These are phyloP conservation scores for Sula dactylatra DNA, from an alignment of 2,113 vertebrate species.

Conservation along the genomic window DNA sequence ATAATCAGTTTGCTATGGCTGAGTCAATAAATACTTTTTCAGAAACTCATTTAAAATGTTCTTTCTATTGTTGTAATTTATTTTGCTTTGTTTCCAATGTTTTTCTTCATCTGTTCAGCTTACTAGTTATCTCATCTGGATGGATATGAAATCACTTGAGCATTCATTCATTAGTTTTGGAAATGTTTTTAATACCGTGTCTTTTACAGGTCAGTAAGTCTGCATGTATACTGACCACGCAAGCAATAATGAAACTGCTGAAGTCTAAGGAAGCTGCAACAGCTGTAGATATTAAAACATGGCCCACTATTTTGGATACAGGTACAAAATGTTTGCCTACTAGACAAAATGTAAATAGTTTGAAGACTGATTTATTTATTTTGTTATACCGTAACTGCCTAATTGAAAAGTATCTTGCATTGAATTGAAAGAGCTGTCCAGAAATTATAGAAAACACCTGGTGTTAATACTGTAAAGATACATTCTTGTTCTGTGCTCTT, in stretches of 20 bases:
- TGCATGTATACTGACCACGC: slow-evolving; percentile 91
- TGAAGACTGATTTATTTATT: background rate
- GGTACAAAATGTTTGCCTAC: slow-evolving; percentile 62
- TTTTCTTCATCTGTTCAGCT: background rate
- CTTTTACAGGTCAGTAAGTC: slow-evolving; percentile 90
- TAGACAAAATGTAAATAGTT: background rate
- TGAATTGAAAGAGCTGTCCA: background rate
- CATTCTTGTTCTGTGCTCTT: background rate
- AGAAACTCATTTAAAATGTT: background rate
- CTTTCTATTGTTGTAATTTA: background rate
- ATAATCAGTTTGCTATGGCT: background rate
- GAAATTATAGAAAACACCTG: background rate
- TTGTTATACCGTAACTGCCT: background rate
- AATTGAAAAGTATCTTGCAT: background rate
- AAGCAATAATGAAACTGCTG: slow-evolving; percentile 92
- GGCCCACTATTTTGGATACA: slow-evolving; percentile 93
- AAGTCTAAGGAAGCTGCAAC: slow-evolving; percentile 93
- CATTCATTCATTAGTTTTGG: background rate
- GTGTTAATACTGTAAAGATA: background rate
- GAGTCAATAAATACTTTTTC: background rate
- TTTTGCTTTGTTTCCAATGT: background rate
- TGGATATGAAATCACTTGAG: background rate
- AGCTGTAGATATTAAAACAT: slow-evolving; percentile 89
- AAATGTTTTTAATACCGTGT: background rate
- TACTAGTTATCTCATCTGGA: background rate